Conservation (phyloP, 2,888 invertebrate species). For the Erebia palarica region DNA sequence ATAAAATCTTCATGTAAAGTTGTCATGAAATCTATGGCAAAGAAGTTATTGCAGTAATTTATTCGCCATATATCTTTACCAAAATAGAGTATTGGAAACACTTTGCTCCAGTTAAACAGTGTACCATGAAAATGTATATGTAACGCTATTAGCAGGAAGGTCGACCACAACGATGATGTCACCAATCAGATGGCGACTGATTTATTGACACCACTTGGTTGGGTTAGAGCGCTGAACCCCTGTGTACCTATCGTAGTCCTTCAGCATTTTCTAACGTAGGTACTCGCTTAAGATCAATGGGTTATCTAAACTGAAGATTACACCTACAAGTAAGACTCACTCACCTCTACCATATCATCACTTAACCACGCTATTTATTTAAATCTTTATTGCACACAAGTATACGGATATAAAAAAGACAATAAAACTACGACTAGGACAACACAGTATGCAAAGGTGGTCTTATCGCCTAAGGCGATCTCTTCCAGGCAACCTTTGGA, state of each 20-base stretch:
- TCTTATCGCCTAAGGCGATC: too few relatives aligned
- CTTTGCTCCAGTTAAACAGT: constrained; percentile 56
- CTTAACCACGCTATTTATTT: too few relatives aligned
- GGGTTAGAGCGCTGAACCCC: constrained; percentile 58
- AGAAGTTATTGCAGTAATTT: constrained; percentile 15
- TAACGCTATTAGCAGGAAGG: constrained; percentile 71
- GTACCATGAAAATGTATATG: constrained; percentile 60
- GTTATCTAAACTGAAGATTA: too few relatives aligned
- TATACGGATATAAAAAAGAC: too few relatives aligned
- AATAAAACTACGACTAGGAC: too few relatives aligned
- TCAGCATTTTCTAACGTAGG: constrained; percentile 4
- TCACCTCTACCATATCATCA: too few relatives aligned
- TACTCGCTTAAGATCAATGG: background rate
- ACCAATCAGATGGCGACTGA: constrained; percentile 67
- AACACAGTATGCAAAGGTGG: too few relatives aligned
- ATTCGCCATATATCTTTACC: constrained; percentile 45
- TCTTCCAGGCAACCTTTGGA: too few relatives aligned
- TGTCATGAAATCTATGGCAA: background rate
- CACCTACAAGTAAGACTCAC: too few relatives aligned
- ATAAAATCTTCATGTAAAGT: too few relatives aligned
- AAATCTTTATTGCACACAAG: too few relatives aligned
- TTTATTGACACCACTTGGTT: constrained; percentile 67
- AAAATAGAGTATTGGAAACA: constrained; percentile 61
- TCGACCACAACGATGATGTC: constrained; percentile 71
- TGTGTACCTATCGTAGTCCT: background rate